Percentiles rank a stretch among this genome's conserved stretches.
phyloP scores from a whole-genome alignment of 2,113 vertebrate genomes.

The Tinamus guttatus region DNA sequence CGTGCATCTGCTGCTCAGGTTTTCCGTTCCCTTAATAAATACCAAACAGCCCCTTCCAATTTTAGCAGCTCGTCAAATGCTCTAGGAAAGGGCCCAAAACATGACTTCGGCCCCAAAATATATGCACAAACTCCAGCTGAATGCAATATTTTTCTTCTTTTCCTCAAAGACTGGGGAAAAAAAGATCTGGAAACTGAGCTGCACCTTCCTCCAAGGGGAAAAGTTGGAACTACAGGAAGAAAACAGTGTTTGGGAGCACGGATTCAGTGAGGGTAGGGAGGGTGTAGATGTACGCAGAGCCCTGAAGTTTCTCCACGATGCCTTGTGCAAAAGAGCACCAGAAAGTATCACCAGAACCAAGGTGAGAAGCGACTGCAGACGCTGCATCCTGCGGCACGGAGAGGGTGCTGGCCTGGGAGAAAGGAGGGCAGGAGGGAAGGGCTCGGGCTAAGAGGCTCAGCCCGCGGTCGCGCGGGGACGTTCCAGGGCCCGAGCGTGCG shows the following conservation, averaged over 20 bases:
- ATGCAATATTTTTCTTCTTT: not conserved
- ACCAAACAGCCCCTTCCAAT: not conserved
- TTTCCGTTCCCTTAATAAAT: not conserved
- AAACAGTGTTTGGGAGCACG: not conserved
- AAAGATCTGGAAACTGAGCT: not conserved
- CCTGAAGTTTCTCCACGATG: accelerated
- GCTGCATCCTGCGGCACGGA: not conserved
- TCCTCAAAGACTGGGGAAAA: not conserved
- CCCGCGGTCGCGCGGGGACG: not conserved
- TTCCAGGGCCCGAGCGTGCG: not conserved
- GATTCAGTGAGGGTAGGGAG: not conserved
- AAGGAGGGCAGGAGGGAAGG: not conserved
- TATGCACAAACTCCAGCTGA: not conserved
- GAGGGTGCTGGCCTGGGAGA: not conserved
- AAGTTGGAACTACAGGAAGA: not conserved
- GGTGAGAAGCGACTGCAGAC: not conserved
- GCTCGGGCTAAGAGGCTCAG: not conserved
- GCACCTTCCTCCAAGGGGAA: not conserved
- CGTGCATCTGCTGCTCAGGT: not conserved
- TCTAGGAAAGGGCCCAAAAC: not conserved
- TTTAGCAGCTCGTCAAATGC: not conserved
- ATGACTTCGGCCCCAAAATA: not conserved
- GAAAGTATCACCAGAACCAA: not conserved
- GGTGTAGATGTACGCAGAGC: not conserved
- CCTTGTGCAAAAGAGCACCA: not conserved